Evolutionary conservation across 2,113 vertebrate species (phyloP), one percentile per base, ranked within the genome.

Genomic region (Prietella phreatophila): DNA sequence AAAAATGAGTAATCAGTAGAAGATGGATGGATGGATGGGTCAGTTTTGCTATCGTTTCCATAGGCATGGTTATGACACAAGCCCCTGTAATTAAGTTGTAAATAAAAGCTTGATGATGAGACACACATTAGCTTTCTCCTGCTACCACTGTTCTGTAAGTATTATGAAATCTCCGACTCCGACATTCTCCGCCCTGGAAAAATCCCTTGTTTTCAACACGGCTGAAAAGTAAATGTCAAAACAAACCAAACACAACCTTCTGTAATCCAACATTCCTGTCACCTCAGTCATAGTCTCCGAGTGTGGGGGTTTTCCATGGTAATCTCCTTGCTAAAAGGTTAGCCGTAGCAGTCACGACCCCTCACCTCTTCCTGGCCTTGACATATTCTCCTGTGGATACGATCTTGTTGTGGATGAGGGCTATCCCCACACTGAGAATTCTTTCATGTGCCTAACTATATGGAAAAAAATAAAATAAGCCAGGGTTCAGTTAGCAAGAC

Each of bases 241-340:
- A 22, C 36, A 75, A 60, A 60, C 47, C 60, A 61, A 61, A 71
- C 50, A 55, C 13, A 71, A 50, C 7, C 47, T 7, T 81, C n/a
- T 81, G 47, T 53, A 86, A 86, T 82, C 42, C 85, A n/a, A n/a
- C 50, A 79, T 86, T 39, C 25, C 47, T 27, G 42, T 20, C 86
- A 30, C 15, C 33, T 2, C 25, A 5, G 63, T 17, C 39, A 50
- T 11, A n/a, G 5, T n/a, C 13, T 19, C 13, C 10, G 22, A 15
- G 33, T 36, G 9, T 53, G 27, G 4, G 36, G 42, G 27, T 36
- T 30, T 50, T 36, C 79, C 15, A 25, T 13, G 30, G 3, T 80
- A 69, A 80, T 80, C 60, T 50, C 75, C 30, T 27, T 81, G 60
- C n/a, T 81, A 27, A 61, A 67, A 80, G 78, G 50, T 71, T 47